Evolutionary conservation across 2,888 invertebrate genomes (phyloP), one percentile per base, ranked within the genome.

Genomic region (Lasioglossum morio): DNA sequence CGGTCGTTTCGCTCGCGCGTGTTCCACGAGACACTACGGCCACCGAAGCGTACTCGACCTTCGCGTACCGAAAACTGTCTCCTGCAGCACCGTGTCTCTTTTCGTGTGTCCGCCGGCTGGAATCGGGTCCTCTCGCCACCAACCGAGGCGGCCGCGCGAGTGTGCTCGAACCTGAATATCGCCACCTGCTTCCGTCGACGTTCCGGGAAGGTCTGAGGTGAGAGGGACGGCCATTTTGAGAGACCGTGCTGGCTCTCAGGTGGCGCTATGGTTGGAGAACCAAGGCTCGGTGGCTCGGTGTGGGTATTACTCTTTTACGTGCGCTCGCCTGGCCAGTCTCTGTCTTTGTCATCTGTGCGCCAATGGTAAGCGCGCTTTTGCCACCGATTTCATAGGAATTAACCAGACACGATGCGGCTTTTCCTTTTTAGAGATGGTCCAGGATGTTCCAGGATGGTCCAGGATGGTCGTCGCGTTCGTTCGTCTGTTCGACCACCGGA

Each of bases 211-310:
- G 87, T 92, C 92, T 92, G 92, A 91, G 87, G 88, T 87, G 91
- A 89, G 91, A 89, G 87, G 88, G 85, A 88, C 92, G 90, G 92
- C 92, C 92, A 92, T 92, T 91, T 92, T 92, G 92, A 91, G 88
- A 85, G 88, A 88, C 81, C 79, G 87, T 66, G 77, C 82, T 86
- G 77, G 84, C 86, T 77, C 85, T 89, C 89, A 90, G 88, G 92
- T 92, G 91, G 91, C 91, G 91, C 91, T 86, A 85, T 82, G 34
- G 79, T 86, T 92, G 90, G 86, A 88, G 90, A 91, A 90, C 91
- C 72, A 81, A 57, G 72, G 46, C 76, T 86, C 1, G 82, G 82
- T 82, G 72, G 46, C 76, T 86, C 1, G 82, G 82, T 82, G 77
- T 86, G 82, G 86, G 82, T 88, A 88, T 75, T 90, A 88, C 88